Base-by-base conservation (phyloP, 2,888 invertebrate species). In the Rhodophaea formosa region DNA sequence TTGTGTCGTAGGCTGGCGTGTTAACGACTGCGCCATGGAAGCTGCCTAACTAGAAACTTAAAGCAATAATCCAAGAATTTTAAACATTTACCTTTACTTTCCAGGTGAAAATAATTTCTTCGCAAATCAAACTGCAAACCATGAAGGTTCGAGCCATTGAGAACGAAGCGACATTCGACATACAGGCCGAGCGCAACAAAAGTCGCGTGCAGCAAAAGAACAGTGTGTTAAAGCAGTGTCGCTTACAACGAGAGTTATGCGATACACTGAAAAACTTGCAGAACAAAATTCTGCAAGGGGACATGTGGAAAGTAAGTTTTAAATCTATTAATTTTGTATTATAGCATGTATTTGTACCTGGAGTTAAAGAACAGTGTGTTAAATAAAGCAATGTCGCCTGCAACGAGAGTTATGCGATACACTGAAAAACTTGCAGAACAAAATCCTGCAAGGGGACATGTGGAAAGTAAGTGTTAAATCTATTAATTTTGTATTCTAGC, bases 91-190 rank as follows among this genome's bases (percentile, higher is more conserved):
- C 66, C 57, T 3, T 23, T 56, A 62, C 56, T 51, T 68, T 69
- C 8, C 55, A 91, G 91, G 76, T 89, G 0, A 72, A 75, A 56
- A 79, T 83, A 7, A 78, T 87, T 58, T 64, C 64, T 15, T 77
- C 76, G 0, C 82, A 86, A 64, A 84, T 90, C 10, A 77, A 83
- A 0, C 45, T 86, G 0, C 86, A 89, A 63, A 70, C 64, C 6
- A 79, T 79, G 23, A 86, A 85, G 64, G 72, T 88, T 0, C 61
- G 72, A 1, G 79, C 80, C 55, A 78, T 90, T 6, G 79, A 86
- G 53, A 79, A 69, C 16, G 84, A 85, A 30, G 75, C 84, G 0
- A 65, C 75, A 0, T 68, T 88, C 47, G 68, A 89, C 62, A 72
- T 90, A 0, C 75, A 82, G 44, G 64, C 71, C 0, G 87, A 88